These are phyloP conservation scores for Drosophila anomalipes DNA, from an alignment of 2,888 invertebrate species.

Conservation along the genomic window DNA sequence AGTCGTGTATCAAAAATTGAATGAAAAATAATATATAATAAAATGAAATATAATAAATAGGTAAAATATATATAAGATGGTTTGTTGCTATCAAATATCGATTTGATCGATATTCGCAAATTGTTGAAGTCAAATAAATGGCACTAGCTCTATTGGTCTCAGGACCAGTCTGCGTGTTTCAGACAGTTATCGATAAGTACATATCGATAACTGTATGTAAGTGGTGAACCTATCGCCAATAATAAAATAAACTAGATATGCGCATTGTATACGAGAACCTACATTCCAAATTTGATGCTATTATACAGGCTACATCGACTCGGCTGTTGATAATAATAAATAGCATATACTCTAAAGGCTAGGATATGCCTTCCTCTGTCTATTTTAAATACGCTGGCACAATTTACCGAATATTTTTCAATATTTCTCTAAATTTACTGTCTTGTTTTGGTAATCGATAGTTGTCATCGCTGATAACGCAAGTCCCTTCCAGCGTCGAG, in stretches of 20 bases:
- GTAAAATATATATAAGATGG: no score
- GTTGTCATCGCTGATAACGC: not conserved
- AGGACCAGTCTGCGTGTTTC: not conserved
- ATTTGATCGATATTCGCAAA: not conserved
- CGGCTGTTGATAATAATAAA: not conserved
- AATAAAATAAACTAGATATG: not conserved
- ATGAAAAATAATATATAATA: not conserved
- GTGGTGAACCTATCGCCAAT: not conserved
- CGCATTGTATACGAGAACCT: not conserved
- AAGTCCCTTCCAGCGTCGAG: not conserved
- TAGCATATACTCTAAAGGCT: not conserved
- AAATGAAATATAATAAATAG: not conserved
- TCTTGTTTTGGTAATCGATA: not conserved
- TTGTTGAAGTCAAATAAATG: not conserved
- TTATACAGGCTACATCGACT: not conserved
- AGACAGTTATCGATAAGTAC: not conserved
- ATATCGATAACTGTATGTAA: not conserved
- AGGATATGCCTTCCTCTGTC: not conserved
- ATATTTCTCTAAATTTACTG: not conserved
- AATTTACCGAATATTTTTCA: not conserved
- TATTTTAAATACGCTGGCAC: not conserved
- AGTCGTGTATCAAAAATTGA: not conserved
- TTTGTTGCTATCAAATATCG: no score
- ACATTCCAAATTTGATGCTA: not conserved
- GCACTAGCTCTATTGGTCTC: not conserved